Conservation (phyloP, 2,888 invertebrate genomes). For the Heliconius sara region DNA sequence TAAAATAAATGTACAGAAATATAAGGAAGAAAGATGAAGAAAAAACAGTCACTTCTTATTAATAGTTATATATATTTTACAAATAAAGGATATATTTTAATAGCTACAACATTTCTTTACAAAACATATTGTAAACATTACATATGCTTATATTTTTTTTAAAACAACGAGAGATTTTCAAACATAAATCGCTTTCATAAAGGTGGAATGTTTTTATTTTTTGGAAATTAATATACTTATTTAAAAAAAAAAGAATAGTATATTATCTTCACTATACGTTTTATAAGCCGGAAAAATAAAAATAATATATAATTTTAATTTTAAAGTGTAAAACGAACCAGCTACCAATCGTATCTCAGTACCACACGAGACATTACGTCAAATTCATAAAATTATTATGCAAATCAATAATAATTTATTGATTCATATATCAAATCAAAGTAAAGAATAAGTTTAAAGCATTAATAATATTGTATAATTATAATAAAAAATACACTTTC, state of each 20-base stretch:
- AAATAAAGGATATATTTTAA: neutral
- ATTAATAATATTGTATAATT: neutral
- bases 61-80: neutral
- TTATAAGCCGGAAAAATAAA: neutral
- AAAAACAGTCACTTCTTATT: neutral
- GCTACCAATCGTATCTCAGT: too few relatives aligned
- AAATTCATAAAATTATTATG: neutral
- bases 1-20: neutral
- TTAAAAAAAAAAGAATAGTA: neutral
- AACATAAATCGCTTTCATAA: neutral
- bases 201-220: neutral
- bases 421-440: neutral
- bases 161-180: neutral
- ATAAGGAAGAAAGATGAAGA: neutral
- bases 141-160: neutral
- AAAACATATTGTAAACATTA: neutral
- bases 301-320: neutral
- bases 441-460: neutral
- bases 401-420: neutral
- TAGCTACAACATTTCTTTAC: slow-evolving; percentile 5
- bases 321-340: too few relatives aligned
- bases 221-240: neutral
- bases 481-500: neutral
- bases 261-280: neutral
- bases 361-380: neutral